Base-by-base conservation (phyloP, 64 coral and sea anemone genomes). In the Porites australiensis region DNA sequence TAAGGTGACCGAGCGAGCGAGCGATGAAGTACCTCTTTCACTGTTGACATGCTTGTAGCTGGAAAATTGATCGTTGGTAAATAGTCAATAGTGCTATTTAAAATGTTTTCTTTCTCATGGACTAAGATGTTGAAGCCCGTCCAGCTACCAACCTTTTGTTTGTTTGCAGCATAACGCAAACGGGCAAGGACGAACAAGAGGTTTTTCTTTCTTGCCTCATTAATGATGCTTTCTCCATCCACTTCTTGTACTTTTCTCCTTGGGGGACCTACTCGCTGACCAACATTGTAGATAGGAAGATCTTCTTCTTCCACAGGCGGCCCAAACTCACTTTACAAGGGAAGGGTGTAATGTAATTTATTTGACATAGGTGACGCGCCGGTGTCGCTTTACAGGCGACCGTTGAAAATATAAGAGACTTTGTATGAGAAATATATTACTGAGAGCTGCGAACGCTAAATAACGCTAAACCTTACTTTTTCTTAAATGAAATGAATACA, bases 101-200 rank as follows among this genome's bases (percentile, higher is more conserved):
- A 9, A 19, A 77, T 54, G 8, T 13, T 37, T 15, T 77, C 74
- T 12, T 72, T 66, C 13, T 87, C 83, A 19, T 72, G 47, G 72
- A 87, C 83, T 66, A 6, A 21, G 46, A 87, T 87, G 60, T 87
- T 87, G 72, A 87, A 87, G 23, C 83, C 65, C 43, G 83, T 87
- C 83, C 65, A 87, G 65, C 83, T 87, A 49, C 65, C 18, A 13
- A 87, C 8, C 27, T 87, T 87, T 72, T 87, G 64, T 20, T 87
- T 6, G 65, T 68, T 5, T 3, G 23, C 22, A 49, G 65, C 64
- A 72, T 71, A 87, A 72, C 72, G 27, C 47, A 87, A 45, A 66
- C 83, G 46, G 16, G 83, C 83, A 13, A 87, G 83, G 13, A 87
- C 10, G 13, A 87, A 87, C 16, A 75, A 22, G 4, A 72, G 68